These are phyloP conservation scores for Peromyscus nudipes DNA, from an alignment of 2,797 vertebrate genomes.

Conservation along the genomic window DNA sequence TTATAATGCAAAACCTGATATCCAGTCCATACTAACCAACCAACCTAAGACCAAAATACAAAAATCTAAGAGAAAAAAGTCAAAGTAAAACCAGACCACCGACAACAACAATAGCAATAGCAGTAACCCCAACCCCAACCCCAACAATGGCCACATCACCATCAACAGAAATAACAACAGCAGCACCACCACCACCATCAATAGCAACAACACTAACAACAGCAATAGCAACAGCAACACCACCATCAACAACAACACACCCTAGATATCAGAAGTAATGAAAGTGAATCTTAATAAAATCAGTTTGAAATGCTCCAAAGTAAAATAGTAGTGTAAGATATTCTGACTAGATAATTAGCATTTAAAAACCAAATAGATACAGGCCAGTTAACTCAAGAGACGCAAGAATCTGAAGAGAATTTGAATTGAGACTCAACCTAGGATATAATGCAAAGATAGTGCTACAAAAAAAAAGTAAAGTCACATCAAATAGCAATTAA, in stretches of 20 bases:
- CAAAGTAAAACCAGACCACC: neutral
- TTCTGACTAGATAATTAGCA: constrained; percentile 11
- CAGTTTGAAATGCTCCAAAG: neutral
- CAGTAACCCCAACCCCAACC: neutral
- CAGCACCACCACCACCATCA: neutral
- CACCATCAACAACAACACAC: neutral
- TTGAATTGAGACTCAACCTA: neutral
- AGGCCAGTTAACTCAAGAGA: neutral
- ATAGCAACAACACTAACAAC: neutral
- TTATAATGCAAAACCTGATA: neutral
- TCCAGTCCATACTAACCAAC: neutral
- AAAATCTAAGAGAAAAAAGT: neutral
- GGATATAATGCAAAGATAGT: neutral
- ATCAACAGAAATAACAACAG: neutral
- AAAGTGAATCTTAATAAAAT: neutral
- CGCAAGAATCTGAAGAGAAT: neutral
- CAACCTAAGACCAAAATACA: neutral
- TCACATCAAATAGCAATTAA: neutral
- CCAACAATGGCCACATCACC: neutral
- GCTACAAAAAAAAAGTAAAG: neutral
- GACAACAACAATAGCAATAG: neutral
- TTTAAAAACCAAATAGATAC: neutral
- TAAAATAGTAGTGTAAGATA: neutral
- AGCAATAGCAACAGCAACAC: neutral
- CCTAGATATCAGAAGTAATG: neutral